Evolutionary conservation across 2,888 invertebrate species (phyloP), one percentile per base, ranked within the genome.

Genomic region (Monopis laevigella): DNA sequence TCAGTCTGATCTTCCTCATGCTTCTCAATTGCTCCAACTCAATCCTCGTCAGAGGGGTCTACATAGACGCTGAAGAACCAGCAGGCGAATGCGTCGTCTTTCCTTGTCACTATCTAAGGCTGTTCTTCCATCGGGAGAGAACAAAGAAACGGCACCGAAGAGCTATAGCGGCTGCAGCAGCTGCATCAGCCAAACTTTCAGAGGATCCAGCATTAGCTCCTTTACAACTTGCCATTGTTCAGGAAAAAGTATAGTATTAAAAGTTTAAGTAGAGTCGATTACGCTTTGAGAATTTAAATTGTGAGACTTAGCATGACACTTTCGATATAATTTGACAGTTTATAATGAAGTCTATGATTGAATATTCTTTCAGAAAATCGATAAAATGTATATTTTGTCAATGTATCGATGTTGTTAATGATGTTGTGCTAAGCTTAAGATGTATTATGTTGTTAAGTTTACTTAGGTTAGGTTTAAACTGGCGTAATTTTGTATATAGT

Each of bases 21-120:
- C 83, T 93, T 6, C 81, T 94, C 41, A 92, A 93, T 60, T 93
- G 93, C 58, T 89, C 93, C 52, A 94, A 95, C 71, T 92, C 93
- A 0, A 84, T 94, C 40, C 82, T 94, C 46, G 93, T 93, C 2
- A 84, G 93, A 32, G 95, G 94, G 0, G 92, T 94, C 1, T 92
- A 90, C 66, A 91, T 93, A 41, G 94, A 94, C 65, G 93, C 90
- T 0, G 92, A 93, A 54, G 92, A 92, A 51, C 87, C 88, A 0
- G 89, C 88, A 1, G 91, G 92, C 11, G 88, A 91, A 53, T 92
- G 93, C 58, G 90, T 93, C 2, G 87, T 90, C 39, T 89, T 93
- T 63, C 91, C 93, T 2, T 91, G 92, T 58, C 89, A 90, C 58
- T 94, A 93, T 64, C 84, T 93, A 18, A 81, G 92, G 49, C 70